Evolutionary conservation across 2,797 vertebrate genomes (phyloP), one percentile per base, ranked within the genome.

Genomic region (Enteromius radiatus): DNA sequence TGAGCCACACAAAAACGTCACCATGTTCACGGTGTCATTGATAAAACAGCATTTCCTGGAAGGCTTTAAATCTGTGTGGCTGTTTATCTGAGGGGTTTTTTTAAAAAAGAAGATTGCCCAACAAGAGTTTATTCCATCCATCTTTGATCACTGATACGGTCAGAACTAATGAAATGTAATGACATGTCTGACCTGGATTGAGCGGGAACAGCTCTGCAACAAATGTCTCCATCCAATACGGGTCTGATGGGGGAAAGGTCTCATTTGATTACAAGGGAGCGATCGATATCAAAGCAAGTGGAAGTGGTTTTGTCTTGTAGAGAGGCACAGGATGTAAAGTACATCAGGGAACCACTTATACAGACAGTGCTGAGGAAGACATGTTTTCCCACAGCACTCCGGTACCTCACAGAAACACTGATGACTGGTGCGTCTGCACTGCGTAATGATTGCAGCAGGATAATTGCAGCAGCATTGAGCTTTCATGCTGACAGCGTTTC

Each of bases 101-200:
- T 38, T 7, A 59, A 54, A 74, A 19, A 74, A 12, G 11, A 74
- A 49, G 70, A 54, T 54, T 36, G 47, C 4, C 19, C 19, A 54
- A 36, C 47, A 26, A n/a, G 11, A 68, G 5, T 38, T 26, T 59
- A 28, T 79, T 69, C 64, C 47, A 28, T 56, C 33, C 17, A 10
- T 23, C n/a, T 71, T 71, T 45, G 23, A 71, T 63, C 5, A 14
- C 36, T n/a, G 19, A 33, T 70, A 59, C 3, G 9, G 54, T 43
- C 15, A 36, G 43, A 73, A 63, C 26, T 45, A 63, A 81, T 64
- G 54, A 73, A 63, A 33, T 17, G 1, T n/a, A 59, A 70, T 70
- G 78, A 59, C 52, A 41, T 70, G 56, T 64, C 56, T 81, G 69
- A 81, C 79, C 69, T 49, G 78, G n/a, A 56, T 33, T 59, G 23